Conservation (phyloP, 2,797 vertebrate species). For the Xiphorhynchus erythropygius region DNA sequence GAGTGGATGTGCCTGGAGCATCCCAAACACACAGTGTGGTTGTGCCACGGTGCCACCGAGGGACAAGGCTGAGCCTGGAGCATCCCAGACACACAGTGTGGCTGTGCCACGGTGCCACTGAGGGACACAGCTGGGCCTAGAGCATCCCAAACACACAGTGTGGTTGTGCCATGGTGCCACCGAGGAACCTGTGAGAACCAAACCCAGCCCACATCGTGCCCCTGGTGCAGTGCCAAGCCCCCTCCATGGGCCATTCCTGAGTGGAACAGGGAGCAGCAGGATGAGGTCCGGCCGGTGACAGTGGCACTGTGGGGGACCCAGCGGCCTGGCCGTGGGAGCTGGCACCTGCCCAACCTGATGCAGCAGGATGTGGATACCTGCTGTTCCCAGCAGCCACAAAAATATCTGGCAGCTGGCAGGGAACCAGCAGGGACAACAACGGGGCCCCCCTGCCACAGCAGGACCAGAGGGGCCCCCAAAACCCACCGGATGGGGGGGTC, state of each 20-base stretch:
- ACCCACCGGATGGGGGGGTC: accelerated
- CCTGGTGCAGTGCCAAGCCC: neutral
- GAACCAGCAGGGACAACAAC: neutral
- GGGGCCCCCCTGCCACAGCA: accelerated
- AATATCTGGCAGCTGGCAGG: neutral
- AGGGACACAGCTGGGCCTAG: accelerated
- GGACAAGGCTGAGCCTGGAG: neutral
- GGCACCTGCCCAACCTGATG: neutral
- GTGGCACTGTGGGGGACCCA: neutral
- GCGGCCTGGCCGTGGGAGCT: neutral
- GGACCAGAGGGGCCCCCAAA: accelerated
- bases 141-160: accelerated
- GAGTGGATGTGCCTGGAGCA: accelerated
- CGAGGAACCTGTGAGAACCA: neutral
- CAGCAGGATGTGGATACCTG: neutral
- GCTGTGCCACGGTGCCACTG: accelerated
- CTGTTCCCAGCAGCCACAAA: neutral
- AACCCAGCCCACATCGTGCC: accelerated
- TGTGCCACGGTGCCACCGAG: neutral
- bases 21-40: accelerated
- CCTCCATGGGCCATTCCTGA: neutral
- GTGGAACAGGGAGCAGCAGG: neutral
- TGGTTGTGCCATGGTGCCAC: accelerated
- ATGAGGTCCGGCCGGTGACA: neutral
- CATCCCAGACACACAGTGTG: accelerated